Conservation (phyloP, 2,888 invertebrate species). For the Cartodere bifasciata region DNA sequence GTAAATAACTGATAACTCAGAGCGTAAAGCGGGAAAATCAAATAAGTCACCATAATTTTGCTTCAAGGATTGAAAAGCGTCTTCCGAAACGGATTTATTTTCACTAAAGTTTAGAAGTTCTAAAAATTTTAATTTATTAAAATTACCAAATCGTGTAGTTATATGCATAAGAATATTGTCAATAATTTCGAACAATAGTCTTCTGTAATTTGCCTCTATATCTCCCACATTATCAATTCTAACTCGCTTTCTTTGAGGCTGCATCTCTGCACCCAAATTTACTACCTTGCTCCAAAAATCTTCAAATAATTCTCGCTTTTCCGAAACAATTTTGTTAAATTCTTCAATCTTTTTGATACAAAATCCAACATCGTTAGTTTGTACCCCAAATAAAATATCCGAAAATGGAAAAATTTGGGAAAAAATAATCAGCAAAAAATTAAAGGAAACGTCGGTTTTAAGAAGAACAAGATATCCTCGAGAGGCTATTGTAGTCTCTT, state of each 20-base stretch:
- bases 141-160: background rate
- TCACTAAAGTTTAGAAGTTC: background rate
- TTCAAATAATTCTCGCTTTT: conserved; percentile 5
- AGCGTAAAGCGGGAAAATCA: background rate
- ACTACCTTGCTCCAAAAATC: background rate
- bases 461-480: conserved; percentile 7
- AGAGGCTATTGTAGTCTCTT: conserved; percentile 3
- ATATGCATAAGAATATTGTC: conserved; percentile 2
- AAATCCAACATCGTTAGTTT: conserved; percentile 9
- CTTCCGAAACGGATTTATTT: conserved; percentile 1
- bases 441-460: conserved; percentile 10
- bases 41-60: too few species aligned
- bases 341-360: conserved; percentile 9
- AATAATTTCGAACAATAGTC: conserved; percentile 4
- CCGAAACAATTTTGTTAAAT: conserved; percentile 3
- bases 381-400: conserved; percentile 11
- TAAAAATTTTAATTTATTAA: conserved; percentile 2
- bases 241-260: background rate
- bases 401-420: conserved; percentile 11
- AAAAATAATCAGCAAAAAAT: too few species aligned
- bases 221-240: background rate
- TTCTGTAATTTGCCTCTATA: background rate
- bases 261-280: background rate
- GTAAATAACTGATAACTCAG: conserved; percentile 1
- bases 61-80: background rate